Evolutionary conservation across 2,888 invertebrate species (phyloP).

Genomic region (Drosophila monieri): DNA sequence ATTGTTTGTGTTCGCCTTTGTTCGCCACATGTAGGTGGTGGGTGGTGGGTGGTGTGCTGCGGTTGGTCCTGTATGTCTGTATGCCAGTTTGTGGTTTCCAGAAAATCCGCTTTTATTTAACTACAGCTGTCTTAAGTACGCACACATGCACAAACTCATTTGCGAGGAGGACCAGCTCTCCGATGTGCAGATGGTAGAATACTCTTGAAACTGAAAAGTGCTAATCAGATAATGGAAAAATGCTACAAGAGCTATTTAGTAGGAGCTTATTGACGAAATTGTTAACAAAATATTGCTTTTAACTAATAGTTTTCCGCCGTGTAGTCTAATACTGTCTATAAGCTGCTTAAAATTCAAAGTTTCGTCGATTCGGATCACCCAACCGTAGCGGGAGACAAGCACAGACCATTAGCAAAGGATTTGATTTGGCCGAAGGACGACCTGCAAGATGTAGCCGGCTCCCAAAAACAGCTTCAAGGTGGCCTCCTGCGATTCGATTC

Average conservation of each 20-base stretch:
- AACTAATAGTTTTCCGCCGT: background rate
- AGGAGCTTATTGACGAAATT: background rate
- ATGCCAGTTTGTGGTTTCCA: conserved; percentile 14
- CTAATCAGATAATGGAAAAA: background rate
- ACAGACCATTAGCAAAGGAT: conserved; percentile 58
- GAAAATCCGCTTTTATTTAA: conserved; percentile 44
- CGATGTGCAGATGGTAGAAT: background rate
- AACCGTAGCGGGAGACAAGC: conserved; percentile 36
- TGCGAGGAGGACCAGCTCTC: conserved; percentile 15
- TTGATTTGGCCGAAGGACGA: conserved; percentile 6
- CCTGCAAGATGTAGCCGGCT: conserved; percentile 1
- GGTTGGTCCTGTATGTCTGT: conserved; percentile 4
- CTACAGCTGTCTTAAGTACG: conserved; percentile 24
- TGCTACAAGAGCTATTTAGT: background rate
- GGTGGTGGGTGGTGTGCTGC: background rate
- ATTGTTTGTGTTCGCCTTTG: conserved; percentile 29
- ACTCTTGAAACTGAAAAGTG: background rate
- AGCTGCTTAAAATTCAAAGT: conserved; percentile 69
- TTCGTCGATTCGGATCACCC: conserved; percentile 59
- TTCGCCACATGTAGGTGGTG: conserved; percentile 33
- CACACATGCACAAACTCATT: background rate
- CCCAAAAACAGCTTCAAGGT: conserved; percentile 9
- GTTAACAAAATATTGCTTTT: background rate
- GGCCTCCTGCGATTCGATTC: conserved; percentile 6
- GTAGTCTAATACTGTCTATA: conserved; percentile 29